These are phyloP conservation scores for Drosophila anomelani DNA, from an alignment of 2,888 invertebrate genomes.

Conservation along the genomic window DNA sequence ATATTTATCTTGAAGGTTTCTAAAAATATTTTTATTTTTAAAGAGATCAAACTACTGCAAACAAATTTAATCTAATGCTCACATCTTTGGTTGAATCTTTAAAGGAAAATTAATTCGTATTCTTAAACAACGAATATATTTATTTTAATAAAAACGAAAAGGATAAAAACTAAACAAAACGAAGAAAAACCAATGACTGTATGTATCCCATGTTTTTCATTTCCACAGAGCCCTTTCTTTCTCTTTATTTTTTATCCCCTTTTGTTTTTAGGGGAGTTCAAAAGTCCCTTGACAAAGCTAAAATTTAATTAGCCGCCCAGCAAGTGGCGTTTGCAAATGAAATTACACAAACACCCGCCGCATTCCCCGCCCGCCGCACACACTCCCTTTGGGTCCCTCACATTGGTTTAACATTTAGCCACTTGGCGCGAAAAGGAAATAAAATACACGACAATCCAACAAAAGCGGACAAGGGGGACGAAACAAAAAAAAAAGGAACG, in stretches of 20 bases:
- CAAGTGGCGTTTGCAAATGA: slow-evolving; percentile 78
- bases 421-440: slow-evolving; percentile 72
- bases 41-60: no score
- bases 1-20: no score
- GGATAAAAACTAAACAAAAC: not conserved
- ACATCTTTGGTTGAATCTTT: no score
- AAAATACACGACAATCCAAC: slow-evolving; percentile 68
- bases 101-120: no score
- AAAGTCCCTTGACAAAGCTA: slow-evolving; percentile 77
- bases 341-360: slow-evolving; percentile 62
- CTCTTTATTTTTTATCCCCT: slow-evolving; percentile 4
- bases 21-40: no score
- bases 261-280: slow-evolving; percentile 46
- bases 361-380: slow-evolving; percentile 15
- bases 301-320: slow-evolving; percentile 77
- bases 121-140: no score
- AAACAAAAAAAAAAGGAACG: slow-evolving; percentile 14
- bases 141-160: no score
- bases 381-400: slow-evolving; percentile 20
- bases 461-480: slow-evolving; percentile 20
- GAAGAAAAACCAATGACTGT: not conserved
- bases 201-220: not conserved
- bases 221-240: not conserved
- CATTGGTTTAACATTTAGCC: slow-evolving; percentile 75
- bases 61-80: no score